These are phyloP conservation scores for Dryomyza anilis DNA, from an alignment of 2,888 invertebrate genomes.

Conservation along the genomic window DNA sequence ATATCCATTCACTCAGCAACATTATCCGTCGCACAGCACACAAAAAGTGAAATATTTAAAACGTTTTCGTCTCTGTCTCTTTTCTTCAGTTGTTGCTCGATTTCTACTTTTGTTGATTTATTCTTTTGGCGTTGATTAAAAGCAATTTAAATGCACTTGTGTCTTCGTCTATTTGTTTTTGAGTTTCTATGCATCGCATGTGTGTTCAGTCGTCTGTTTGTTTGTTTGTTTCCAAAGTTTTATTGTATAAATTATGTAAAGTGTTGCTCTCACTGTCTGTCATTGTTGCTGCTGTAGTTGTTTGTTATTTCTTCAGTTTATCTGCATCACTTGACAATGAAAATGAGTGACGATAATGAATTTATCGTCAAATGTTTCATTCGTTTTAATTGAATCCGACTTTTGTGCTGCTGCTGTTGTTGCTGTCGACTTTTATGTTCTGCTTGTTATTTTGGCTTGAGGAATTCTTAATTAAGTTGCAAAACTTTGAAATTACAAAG, in stretches of 20 bases:
- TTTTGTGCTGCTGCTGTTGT: background rate
- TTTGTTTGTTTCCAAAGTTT: conserved; percentile 20
- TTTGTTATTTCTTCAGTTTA: background rate
- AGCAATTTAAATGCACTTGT: conserved; percentile 29
- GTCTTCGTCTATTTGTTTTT: conserved; percentile 20
- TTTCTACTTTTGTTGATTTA: conserved; percentile 12
- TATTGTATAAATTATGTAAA: conserved; percentile 25
- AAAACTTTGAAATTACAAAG: too few species aligned
- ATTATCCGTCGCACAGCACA: conserved; percentile 2
- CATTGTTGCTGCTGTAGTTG: too few species aligned
- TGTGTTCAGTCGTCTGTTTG: too few species aligned
- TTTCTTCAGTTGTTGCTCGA: too few species aligned
- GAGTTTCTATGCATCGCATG: conserved; percentile 1
- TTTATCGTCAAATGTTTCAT: conserved; percentile 8
- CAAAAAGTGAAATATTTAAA: too few species aligned
- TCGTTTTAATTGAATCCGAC: background rate
- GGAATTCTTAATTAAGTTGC: background rate
- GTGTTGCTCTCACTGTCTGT: conserved; percentile 2
- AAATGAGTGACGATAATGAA: conserved; percentile 24
- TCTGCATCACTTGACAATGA: conserved; percentile 16
- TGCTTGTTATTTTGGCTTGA: too few species aligned
- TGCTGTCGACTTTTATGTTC: too few species aligned
- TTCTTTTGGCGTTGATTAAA: conserved; percentile 24
- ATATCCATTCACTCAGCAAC: background rate
- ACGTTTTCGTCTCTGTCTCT: too few species aligned